A percentile compares a stretch with the other conserved stretches of the same genome.
Conservation (phyloP, 2,888 invertebrate genomes). For the Bugula neritina region DNA sequence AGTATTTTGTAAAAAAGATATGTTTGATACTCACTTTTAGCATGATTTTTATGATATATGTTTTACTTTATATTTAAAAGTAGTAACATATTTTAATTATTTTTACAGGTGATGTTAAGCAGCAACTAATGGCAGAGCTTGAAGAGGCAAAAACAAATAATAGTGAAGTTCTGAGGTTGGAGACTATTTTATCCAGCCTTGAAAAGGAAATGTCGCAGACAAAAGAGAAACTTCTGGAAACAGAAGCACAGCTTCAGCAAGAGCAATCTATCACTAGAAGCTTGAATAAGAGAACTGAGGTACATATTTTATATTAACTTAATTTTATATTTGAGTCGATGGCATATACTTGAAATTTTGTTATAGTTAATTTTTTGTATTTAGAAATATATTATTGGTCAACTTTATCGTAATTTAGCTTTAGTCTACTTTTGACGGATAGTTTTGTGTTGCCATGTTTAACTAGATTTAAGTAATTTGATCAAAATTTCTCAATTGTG, state of each 20-base stretch:
- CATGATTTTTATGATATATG: background rate
- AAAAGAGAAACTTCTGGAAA: conserved; percentile 34
- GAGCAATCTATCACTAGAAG: conserved; percentile 44
- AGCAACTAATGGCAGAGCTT: conserved; percentile 36
- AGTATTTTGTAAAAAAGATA: no score
- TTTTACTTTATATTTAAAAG: background rate
- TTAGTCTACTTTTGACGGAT: no score
- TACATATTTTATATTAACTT: no score
- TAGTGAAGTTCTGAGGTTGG: conserved; percentile 32
- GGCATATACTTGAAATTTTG: no score
- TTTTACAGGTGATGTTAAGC: conserved; percentile 37
- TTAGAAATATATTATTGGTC: no score
- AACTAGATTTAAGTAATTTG: no score
- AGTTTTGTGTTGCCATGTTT: no score
- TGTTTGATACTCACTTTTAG: background rate
- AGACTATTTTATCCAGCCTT: conserved; percentile 4
- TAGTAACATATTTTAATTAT: background rate
- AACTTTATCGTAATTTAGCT: no score
- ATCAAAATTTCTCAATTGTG: no score
- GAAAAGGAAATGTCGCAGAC: conserved; percentile 28
- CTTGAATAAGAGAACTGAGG: conserved; percentile 44
- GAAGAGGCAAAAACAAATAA: conserved; percentile 36
- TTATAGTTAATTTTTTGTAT: no score
- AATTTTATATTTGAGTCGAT: no score
- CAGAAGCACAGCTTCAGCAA: conserved; percentile 37